Percentiles rank a stretch among this genome's conserved stretches.
Evolutionary conservation across 1,140 invertebrate species (phyloP).

Genomic region (Hylaeus volcanicus): DNA sequence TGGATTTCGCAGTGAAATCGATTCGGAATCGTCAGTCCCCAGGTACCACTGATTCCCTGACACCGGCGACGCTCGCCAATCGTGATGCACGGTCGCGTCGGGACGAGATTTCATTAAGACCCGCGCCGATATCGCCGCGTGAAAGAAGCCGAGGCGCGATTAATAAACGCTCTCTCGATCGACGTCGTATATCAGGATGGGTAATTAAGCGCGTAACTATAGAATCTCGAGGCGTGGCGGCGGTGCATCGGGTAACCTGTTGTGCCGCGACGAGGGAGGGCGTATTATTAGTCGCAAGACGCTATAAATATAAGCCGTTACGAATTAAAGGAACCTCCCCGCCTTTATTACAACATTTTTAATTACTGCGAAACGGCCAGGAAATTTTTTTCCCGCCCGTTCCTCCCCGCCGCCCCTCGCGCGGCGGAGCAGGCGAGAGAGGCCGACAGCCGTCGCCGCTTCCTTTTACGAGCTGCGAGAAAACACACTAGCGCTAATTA

Average conservation of each 20-base stretch:
- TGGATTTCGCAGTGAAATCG: neutral
- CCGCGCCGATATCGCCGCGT: constrained; percentile 22
- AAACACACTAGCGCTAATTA: constrained; percentile 66
- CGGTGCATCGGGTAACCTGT: constrained; percentile 30
- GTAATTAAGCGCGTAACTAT: constrained; percentile 67
- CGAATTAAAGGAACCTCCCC: constrained; percentile 66
- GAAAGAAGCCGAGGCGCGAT: constrained; percentile 13
- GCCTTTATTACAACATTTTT: constrained; percentile 69
- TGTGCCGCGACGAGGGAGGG: constrained; percentile 34
- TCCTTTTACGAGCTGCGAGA: constrained; percentile 63
- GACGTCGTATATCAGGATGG: constrained; percentile 60
- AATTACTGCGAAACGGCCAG: constrained; percentile 66
- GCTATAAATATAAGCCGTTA: constrained; percentile 66
- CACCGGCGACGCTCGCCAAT: neutral
- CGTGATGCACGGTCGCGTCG: neutral
- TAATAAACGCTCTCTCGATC: constrained; percentile 40
- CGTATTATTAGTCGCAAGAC: constrained; percentile 50
- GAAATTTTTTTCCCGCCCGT: constrained; percentile 50
- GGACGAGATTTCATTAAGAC: constrained; percentile 39
- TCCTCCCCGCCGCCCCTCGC: neutral
- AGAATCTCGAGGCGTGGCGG: constrained; percentile 58
- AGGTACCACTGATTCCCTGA: too few species aligned
- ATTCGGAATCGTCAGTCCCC: neutral
- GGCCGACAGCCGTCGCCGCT: neutral
- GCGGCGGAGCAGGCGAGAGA: neutral